Conservation (phyloP, 2,113 vertebrate genomes). For the Mormoops blainvillei region DNA sequence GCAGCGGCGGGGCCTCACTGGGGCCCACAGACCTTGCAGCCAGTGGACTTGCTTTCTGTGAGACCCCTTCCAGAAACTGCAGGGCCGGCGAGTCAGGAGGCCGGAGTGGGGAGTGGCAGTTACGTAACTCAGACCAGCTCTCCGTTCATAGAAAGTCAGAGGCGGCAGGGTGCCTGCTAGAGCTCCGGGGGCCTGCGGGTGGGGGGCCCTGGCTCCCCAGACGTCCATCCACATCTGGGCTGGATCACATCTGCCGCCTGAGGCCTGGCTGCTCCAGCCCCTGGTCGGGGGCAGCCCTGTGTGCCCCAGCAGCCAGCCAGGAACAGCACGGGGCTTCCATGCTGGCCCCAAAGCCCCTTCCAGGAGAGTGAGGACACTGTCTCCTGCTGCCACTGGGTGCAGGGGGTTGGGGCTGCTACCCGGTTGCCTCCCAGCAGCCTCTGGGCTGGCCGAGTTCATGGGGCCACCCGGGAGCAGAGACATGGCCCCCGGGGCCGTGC, state of each 20-base stretch:
- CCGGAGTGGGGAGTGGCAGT: not conserved
- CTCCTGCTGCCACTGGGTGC: not conserved
- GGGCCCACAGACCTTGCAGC: rapidly evolving
- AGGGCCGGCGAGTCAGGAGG: not conserved
- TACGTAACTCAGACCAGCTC: conserved; percentile 33
- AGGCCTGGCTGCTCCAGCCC: not conserved
- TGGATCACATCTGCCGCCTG: not conserved
- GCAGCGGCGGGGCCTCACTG: not conserved
- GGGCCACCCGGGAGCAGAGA: not conserved
- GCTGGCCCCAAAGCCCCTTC: not conserved
- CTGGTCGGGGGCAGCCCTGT: not conserved
- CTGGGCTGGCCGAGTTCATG: not conserved
- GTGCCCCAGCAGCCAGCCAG: not conserved
- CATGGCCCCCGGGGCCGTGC: not conserved
- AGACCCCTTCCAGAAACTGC: conserved; percentile 42
- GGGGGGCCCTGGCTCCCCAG: rapidly evolving
- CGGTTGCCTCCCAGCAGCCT: not conserved
- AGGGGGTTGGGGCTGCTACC: not conserved
- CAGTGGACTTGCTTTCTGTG: not conserved
- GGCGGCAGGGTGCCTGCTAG: not conserved
- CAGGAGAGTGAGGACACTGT: too few species aligned
- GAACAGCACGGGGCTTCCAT: not conserved
- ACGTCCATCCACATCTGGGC: rapidly evolving
- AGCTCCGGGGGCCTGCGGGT: not conserved
- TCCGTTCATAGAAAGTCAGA: not conserved